Conservation (phyloP, 2,797 vertebrate species). For the Tinamus major region DNA sequence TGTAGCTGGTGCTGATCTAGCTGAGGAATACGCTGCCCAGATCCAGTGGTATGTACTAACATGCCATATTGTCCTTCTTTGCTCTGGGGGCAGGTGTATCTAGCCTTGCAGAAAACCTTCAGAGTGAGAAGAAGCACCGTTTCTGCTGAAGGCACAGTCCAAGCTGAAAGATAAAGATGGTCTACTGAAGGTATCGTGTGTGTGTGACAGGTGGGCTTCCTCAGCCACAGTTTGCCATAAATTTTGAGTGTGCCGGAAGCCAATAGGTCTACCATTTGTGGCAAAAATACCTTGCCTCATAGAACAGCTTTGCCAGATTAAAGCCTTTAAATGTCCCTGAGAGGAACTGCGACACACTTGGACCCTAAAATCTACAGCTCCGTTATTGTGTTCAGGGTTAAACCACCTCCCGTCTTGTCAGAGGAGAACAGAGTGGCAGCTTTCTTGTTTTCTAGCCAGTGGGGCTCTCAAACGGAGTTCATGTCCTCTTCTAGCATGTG, state of each 20-base stretch:
- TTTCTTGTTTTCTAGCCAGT: no score
- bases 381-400: no score
- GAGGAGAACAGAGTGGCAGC: no score
- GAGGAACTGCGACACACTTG: neutral
- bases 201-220: rapidly evolving
- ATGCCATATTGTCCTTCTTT: neutral
- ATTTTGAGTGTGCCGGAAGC: neutral
- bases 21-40: neutral
- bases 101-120: neutral
- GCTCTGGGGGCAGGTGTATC: rapidly evolving
- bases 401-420: no score
- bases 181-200: rapidly evolving
- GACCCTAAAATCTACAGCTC: neutral
- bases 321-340: neutral
- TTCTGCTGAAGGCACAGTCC: neutral
- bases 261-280: neutral
- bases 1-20: rapidly evolving
- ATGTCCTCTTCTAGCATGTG: no score
- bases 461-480: no score
- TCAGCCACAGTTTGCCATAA: neutral
- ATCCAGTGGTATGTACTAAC: rapidly evolving
- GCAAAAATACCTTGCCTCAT: neutral
- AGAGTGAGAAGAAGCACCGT: rapidly evolving
- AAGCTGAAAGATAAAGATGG: neutral
- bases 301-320: neutral